phyloP scores from a whole-genome alignment of 1,140 invertebrate species.

The Ceratoteleas bidentatus region DNA sequence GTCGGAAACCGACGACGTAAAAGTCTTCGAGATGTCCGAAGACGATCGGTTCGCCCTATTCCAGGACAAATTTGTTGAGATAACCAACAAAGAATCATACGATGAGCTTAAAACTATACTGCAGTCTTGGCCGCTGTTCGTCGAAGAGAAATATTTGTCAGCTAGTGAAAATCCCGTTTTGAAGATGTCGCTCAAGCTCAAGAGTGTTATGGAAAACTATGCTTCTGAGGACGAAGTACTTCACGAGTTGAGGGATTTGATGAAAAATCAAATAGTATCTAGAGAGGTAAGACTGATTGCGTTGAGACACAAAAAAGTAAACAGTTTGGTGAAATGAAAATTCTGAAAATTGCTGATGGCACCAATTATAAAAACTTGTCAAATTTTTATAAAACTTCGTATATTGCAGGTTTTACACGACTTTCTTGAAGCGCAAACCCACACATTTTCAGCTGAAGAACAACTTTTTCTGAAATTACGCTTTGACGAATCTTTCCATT shows the following conservation, averaged over 20 bases:
- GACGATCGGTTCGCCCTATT: slow-evolving; percentile 72
- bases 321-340: background rate
- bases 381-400: slow-evolving; percentile 11
- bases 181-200: slow-evolving; percentile 68
- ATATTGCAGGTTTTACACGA: slow-evolving; percentile 68
- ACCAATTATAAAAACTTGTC: background rate
- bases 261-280: slow-evolving; percentile 62
- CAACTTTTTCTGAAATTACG: slow-evolving; percentile 73
- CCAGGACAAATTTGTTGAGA: slow-evolving; percentile 63
- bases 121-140: slow-evolving; percentile 70
- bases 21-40: slow-evolving; percentile 57
- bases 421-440: slow-evolving; percentile 67
- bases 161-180: slow-evolving; percentile 71
- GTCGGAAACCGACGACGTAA: background rate
- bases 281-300: slow-evolving; percentile 56
- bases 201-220: slow-evolving; percentile 35
- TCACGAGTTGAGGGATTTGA: slow-evolving; percentile 73
- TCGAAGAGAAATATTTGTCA: slow-evolving; percentile 61
- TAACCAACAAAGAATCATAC: slow-evolving; percentile 69
- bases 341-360: background rate
- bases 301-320: background rate
- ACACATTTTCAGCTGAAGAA: slow-evolving; percentile 68
- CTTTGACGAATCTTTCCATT: slow-evolving; percentile 69
- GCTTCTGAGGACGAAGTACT: slow-evolving; percentile 63
- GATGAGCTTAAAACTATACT: slow-evolving; percentile 69